phyloP scores from a whole-genome alignment of 1,140 invertebrate species.

The Oreohelix idahoensis region DNA sequence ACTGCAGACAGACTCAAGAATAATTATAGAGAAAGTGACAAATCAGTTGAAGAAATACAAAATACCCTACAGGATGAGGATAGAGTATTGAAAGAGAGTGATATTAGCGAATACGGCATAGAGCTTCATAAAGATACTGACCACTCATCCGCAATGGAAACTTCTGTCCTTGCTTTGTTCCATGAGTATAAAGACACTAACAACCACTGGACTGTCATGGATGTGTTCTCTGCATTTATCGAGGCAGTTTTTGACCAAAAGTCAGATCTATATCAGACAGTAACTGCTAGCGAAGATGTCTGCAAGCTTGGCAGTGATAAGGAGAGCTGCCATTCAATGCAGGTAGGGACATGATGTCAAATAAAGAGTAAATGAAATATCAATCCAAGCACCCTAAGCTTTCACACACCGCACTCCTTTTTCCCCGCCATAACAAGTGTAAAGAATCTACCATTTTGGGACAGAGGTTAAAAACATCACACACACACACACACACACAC shows the following conservation, averaged over 20 bases:
- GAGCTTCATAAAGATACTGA: not conserved
- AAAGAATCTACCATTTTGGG: no score
- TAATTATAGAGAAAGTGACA: not conserved
- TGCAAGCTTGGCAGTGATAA: not conserved
- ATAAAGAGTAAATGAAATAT: no score
- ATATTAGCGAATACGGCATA: not conserved
- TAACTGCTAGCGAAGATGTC: not conserved
- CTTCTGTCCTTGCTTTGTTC: not conserved
- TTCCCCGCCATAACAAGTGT: no score
- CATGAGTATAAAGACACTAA: slow-evolving; percentile 5
- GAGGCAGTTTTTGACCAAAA: not conserved
- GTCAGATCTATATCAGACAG: not conserved
- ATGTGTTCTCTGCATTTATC: slow-evolving; percentile 4
- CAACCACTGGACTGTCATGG: slow-evolving; percentile 18
- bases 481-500: no score
- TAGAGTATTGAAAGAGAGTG: not conserved
- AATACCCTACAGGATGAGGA: not conserved
- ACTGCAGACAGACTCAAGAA: not conserved
- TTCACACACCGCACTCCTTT: no score
- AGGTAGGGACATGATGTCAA: slow-evolving; percentile 17
- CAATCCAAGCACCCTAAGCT: no score
- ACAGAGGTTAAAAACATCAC: no score
- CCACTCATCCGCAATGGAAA: not conserved
- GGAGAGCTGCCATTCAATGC: not conserved
- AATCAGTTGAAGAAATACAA: not conserved